Conservation (phyloP, 2,113 vertebrate genomes). For the Naja naja region DNA sequence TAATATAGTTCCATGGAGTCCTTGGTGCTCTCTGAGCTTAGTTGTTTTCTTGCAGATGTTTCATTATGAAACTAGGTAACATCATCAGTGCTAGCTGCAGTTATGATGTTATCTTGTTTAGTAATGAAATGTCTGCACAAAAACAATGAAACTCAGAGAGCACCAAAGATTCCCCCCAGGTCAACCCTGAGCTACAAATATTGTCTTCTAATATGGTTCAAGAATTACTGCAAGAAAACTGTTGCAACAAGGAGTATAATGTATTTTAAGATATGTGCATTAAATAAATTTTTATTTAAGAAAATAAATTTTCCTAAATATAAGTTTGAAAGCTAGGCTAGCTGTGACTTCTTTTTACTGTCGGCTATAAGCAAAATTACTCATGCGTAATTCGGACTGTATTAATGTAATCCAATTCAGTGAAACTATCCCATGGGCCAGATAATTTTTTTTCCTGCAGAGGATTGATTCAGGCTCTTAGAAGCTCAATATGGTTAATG, state of each 20-base stretch:
- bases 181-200: not conserved
- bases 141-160: not conserved
- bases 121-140: not conserved
- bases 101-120: not conserved
- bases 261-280: not conserved
- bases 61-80: not conserved
- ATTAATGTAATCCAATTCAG: slow-evolving; percentile 49
- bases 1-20: not conserved
- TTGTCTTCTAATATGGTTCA: not conserved
- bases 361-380: not conserved
- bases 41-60: not conserved
- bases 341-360: slow-evolving; percentile 1
- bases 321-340: not conserved
- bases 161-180: not conserved
- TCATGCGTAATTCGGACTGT: slow-evolving; percentile 42
- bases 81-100: not conserved
- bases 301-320: not conserved
- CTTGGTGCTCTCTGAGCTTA: not conserved
- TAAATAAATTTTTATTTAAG: not conserved
- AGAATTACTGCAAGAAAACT: not conserved
- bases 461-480: slow-evolving; percentile 43
- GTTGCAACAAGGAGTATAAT: not conserved
- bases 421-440: slow-evolving; percentile 35
- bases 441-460: slow-evolving; percentile 43
- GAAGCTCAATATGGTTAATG: slow-evolving; percentile 15